Evolutionary conservation across 2,888 invertebrate species (phyloP).

Genomic region (Reticulitermes lucifugus): DNA sequence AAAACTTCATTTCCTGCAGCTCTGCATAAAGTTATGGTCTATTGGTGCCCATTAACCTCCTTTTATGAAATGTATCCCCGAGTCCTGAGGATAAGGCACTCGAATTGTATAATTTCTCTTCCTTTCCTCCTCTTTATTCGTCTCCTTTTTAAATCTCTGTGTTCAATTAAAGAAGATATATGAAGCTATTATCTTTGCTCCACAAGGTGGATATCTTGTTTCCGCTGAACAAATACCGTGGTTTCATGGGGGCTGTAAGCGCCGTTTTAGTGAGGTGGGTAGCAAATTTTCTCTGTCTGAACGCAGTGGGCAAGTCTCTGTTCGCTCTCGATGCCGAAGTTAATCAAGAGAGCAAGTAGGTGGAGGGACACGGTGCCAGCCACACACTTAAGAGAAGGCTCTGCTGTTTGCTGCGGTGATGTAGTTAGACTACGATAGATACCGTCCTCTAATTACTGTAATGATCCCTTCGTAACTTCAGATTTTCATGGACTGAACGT

Average conservation of each 20-base stretch:
- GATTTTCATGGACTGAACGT: neutral
- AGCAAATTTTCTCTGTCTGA: conserved; percentile 5
- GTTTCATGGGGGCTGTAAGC: neutral
- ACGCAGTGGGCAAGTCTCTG: neutral
- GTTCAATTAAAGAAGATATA: conserved; percentile 40
- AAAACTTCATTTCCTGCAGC: too few species aligned
- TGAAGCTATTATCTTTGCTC: conserved; percentile 32
- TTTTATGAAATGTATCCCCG: neutral
- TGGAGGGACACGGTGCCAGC: neutral
- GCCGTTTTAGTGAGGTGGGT: neutral
- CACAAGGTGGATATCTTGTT: conserved; percentile 20
- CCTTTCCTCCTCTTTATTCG: neutral
- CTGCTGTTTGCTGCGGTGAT: conserved; percentile 6
- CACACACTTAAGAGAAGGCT: neutral
- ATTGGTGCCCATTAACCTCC: neutral
- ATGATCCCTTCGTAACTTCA: neutral
- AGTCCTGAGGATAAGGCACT: conserved; percentile 1
- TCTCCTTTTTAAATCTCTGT: conserved; percentile 29
- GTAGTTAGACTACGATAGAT: neutral
- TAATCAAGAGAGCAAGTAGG: conserved; percentile 14
- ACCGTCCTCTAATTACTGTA: conserved; percentile 12
- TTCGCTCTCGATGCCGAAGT: neutral
- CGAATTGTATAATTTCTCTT: conserved; percentile 31
- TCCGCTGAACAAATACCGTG: conserved; percentile 6
- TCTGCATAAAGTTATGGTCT: neutral